These are phyloP conservation scores for Holcopasites calliopsidis DNA, from an alignment of 1,140 invertebrate species.

Conservation along the genomic window DNA sequence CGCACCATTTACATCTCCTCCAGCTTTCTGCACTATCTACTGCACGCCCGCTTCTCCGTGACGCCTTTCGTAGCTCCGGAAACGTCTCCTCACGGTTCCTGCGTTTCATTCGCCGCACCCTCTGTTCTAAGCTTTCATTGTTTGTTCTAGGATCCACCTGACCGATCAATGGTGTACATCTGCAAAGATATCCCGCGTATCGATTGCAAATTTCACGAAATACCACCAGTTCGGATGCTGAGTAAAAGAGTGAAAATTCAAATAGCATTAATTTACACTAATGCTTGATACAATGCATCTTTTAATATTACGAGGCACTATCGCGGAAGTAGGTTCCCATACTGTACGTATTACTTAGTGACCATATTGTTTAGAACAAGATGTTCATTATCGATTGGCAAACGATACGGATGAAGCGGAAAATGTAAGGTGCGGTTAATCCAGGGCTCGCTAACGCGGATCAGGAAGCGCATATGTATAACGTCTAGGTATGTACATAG, in stretches of 20 bases:
- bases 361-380: too few species aligned
- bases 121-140: not conserved
- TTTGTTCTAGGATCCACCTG: too few species aligned
- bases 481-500: not conserved
- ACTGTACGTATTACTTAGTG: too few species aligned
- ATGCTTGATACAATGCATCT: too few species aligned
- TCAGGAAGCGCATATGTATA: conserved; percentile 2
- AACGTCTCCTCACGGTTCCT: not conserved
- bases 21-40: conserved; percentile 2
- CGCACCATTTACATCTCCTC: conserved; percentile 68
- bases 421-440: conserved; percentile 16
- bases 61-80: conserved; percentile 14
- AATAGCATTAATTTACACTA: too few species aligned
- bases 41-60: not conserved
- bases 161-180: too few species aligned
- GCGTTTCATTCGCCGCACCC: not conserved
- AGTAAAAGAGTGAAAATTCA: too few species aligned
- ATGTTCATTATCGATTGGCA: not conserved
- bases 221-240: not conserved
- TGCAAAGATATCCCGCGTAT: not conserved
- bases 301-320: too few species aligned
- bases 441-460: not conserved
- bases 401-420: not conserved
- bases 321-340: too few species aligned
- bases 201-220: not conserved